Evolutionary conservation across 2,888 invertebrate species (phyloP).

Genomic region (Dione juno): DNA sequence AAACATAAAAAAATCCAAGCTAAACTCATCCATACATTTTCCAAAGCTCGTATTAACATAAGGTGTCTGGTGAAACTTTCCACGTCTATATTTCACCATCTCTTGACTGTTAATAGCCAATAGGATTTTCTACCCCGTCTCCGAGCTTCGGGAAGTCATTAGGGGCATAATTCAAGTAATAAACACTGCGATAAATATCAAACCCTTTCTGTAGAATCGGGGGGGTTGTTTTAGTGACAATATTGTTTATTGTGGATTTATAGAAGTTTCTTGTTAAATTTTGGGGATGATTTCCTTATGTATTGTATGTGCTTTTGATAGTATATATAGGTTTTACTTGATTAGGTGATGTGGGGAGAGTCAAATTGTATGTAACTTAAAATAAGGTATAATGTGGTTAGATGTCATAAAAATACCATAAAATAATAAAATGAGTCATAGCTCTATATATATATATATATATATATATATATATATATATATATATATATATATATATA

Average conservation of each 20-base stretch:
- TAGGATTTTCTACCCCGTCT: conserved; percentile 78
- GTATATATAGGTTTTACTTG: background rate
- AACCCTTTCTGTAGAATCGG: conserved; percentile 72
- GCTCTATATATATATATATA: too few relatives aligned
- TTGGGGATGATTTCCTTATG: conserved; percentile 5
- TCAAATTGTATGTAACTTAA: too few relatives aligned
- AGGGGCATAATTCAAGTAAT: conserved; percentile 83
- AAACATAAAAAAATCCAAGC: background rate
- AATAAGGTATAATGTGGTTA: background rate
- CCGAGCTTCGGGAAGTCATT: conserved; percentile 80
- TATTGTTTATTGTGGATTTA: conserved; percentile 38
- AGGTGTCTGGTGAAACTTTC: conserved; percentile 36
- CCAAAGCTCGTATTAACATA: conserved; percentile 34
- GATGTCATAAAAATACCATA: too few relatives aligned
- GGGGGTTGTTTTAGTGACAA: conserved; percentile 49
- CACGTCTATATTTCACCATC: conserved; percentile 70
- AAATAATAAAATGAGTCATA: too few relatives aligned
- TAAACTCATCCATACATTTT: background rate
- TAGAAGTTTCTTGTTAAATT: conserved; percentile 34
- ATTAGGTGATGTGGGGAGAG: too few relatives aligned
- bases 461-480: too few relatives aligned
- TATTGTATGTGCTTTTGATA: background rate
- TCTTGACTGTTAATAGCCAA: conserved; percentile 81
- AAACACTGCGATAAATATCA: conserved; percentile 83
- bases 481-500: too few relatives aligned